A percentile compares a stretch with the other conserved stretches of the same genome.
Conservation (phyloP, 1,140 invertebrate genomes). For the Psix sp. region DNA sequence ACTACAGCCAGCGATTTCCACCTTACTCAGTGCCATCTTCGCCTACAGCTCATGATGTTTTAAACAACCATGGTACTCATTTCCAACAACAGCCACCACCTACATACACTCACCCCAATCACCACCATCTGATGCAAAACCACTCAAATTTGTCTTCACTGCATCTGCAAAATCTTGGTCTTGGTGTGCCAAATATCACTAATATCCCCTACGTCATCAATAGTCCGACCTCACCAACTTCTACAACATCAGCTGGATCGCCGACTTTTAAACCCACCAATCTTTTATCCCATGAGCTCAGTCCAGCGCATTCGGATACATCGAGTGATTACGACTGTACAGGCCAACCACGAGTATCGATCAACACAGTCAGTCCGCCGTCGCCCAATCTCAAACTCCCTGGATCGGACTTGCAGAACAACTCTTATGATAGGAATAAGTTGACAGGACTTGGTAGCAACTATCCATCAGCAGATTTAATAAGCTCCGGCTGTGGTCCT, state of each 20-base stretch:
- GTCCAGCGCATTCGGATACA: constrained; percentile 66
- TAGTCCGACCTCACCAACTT: constrained; percentile 48
- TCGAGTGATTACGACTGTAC: constrained; percentile 74
- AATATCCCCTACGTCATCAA: constrained; percentile 40
- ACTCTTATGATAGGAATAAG: constrained; percentile 53
- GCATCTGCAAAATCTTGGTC: constrained; percentile 50
- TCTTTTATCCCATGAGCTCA: constrained; percentile 60
- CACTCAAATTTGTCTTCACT: constrained; percentile 59
- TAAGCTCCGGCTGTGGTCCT: constrained; percentile 62
- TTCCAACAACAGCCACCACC: constrained; percentile 47
- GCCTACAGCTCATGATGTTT: constrained; percentile 16
- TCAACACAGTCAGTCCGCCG: constrained; percentile 18
- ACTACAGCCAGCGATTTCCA: constrained; percentile 65
- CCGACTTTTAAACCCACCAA: constrained; percentile 43
- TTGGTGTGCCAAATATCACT: constrained; percentile 61
- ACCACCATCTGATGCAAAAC: constrained; percentile 59
- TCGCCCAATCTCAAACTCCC: constrained; percentile 21
- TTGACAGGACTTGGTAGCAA: constrained; percentile 25
- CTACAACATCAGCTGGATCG: constrained; percentile 48
- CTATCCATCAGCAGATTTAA: constrained; percentile 34
- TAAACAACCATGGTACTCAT: constrained; percentile 60
- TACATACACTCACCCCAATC: constrained; percentile 43
- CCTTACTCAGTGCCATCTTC: constrained; percentile 58
- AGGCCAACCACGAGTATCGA: constrained; percentile 6
- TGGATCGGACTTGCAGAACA: constrained; percentile 21